Conservation (phyloP, 2,797 vertebrate genomes). For the Melanitta fusca region DNA sequence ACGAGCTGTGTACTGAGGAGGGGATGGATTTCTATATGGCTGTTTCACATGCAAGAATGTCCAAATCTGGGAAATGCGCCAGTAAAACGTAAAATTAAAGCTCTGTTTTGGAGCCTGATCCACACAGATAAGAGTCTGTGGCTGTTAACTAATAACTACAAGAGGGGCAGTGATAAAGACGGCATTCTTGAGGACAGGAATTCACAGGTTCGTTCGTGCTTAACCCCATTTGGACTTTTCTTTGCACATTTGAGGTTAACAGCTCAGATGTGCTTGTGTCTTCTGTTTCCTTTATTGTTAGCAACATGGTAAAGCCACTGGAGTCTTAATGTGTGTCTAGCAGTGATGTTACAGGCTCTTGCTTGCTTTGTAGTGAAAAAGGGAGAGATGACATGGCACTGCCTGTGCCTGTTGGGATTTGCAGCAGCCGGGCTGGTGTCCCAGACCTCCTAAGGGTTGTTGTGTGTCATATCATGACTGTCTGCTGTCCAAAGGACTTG, state of each 20-base stretch:
- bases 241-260: background rate
- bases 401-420: background rate
- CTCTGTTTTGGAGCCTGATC: constrained; percentile 62
- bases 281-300: background rate
- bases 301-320: background rate
- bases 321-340: background rate
- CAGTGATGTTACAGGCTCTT: background rate
- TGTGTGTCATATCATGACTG: background rate
- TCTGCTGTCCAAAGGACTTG: background rate
- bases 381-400: background rate
- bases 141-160: constrained; percentile 66
- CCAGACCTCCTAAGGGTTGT: rapidly evolving
- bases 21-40: constrained; percentile 33
- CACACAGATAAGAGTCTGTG: constrained; percentile 51
- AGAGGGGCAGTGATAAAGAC: constrained; percentile 44
- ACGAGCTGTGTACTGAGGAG: constrained; percentile 24
- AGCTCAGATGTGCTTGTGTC: background rate
- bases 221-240: background rate
- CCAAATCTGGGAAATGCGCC: constrained; percentile 56
- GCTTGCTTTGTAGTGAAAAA: background rate
- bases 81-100: constrained; percentile 66
- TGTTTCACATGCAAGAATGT: constrained; percentile 67
- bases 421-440: rapidly evolving
- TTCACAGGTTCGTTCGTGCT: constrained; percentile 39
- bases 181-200: constrained; percentile 10